Base-by-base conservation (phyloP, 37 sponge, comb jelly and placozoan species). In the Cladorhizidae sp. region DNA sequence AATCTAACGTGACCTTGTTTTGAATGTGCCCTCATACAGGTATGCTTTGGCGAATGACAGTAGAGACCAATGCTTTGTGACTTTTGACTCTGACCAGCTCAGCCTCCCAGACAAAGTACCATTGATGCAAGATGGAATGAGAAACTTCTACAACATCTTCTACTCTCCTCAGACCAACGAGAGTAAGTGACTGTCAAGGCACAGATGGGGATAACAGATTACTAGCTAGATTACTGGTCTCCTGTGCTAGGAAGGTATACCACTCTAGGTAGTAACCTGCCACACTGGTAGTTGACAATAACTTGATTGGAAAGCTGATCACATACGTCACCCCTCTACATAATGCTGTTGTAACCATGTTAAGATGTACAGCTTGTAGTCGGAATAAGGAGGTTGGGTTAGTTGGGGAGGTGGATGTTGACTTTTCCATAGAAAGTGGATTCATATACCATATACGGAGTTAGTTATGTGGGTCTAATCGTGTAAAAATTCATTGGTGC, bases 1-100 rank as follows among this genome's bases (percentile, higher is more conserved):
- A n/a, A n/a, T n/a, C n/a, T n/a, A n/a, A n/a, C n/a, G n/a, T n/a
- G n/a, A 26, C 26, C 3, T 58, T 26, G 59, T 18, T 58, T 5
- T 26, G 2, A 14, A 58, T 18, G 8, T 25, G 3, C 59, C 32
- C 2, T 31, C 11, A 2, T 17, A 41, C 72, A 41, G 72, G 45
- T 2, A 14, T 21, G 11, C 14, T 77, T 18, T 23, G 1, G 39
- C 51, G 20, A 68, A 77, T 40, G 29, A 25, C 28, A 36, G 72
- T 57, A 45, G 61, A 32, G 80, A 86, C 56, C 52, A 74, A 62
- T 79, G 79, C 58, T 86, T 86, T 86, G 73, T 86, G 62, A 86
- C 86, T 5, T 86, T 86, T 63, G 73, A 71, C 59, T 73, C 86
- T 52, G 86, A 86, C 73, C 73, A 32, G 20, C 78, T 58, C 25